A percentile compares a stretch with the other conserved stretches of the same genome.
Evolutionary conservation across 1,140 invertebrate genomes (phyloP).

Genomic region (Monochamus saltuarius): DNA sequence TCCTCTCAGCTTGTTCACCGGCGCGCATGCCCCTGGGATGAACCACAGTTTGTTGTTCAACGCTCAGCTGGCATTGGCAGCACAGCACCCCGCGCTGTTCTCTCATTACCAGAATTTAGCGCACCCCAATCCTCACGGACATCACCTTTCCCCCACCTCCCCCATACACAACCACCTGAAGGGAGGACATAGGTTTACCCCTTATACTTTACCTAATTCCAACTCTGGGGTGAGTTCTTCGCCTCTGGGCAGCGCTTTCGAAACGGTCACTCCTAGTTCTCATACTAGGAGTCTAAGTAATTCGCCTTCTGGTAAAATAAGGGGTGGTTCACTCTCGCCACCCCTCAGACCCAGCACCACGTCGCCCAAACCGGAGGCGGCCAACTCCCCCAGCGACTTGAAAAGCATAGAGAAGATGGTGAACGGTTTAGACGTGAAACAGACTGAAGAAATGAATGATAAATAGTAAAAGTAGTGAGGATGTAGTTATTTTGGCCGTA

Average conservation of each 20-base stretch:
- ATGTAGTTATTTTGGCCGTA: constrained; percentile 21
- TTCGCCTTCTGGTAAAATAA: constrained; percentile 57
- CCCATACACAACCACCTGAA: constrained; percentile 58
- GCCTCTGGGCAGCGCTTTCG: constrained; percentile 75
- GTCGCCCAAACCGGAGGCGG: constrained; percentile 48
- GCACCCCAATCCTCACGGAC: constrained; percentile 55
- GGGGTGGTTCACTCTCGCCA: constrained; percentile 56
- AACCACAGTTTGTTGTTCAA: constrained; percentile 80
- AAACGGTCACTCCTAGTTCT: constrained; percentile 75
- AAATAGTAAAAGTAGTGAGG: constrained; percentile 42
- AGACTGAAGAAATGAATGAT: constrained; percentile 37
- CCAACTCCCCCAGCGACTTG: constrained; percentile 68
- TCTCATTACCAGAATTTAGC: constrained; percentile 65
- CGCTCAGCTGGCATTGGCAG: constrained; percentile 76
- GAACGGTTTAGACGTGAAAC: constrained; percentile 83
- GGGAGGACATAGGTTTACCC: constrained; percentile 73
- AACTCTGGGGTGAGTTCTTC: constrained; percentile 52
- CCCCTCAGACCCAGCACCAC: constrained; percentile 54
- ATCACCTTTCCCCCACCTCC: constrained; percentile 52
- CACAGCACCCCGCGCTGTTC: constrained; percentile 75
- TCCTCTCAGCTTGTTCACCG: constrained; percentile 62
- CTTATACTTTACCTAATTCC: constrained; percentile 71
- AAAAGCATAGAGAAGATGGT: constrained; percentile 97
- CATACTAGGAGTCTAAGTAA: constrained; percentile 66
- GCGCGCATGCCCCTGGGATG: constrained; percentile 57